These are phyloP conservation scores for Pipistrellus nathusii DNA, from an alignment of 2,797 vertebrate species.

Conservation along the genomic window DNA sequence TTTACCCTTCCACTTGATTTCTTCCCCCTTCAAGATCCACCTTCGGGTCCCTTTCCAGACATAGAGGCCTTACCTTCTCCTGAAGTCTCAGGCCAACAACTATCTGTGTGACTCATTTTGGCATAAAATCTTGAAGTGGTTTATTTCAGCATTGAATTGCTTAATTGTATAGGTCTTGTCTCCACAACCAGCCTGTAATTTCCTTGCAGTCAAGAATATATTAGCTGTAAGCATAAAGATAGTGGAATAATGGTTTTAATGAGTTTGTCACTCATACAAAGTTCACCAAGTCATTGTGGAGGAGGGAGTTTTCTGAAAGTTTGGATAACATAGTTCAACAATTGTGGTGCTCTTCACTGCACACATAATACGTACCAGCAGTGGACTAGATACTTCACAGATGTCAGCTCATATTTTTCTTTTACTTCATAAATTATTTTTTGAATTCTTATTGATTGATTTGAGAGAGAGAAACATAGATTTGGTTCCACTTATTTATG, in stretches of 20 bases:
- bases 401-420: not conserved
- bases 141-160: conserved; percentile 49
- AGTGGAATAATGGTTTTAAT: conserved; percentile 5
- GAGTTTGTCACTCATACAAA: not conserved
- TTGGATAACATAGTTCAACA: not conserved
- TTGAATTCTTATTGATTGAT: not conserved
- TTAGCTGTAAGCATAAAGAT: not conserved
- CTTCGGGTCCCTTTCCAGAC: not conserved
- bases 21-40: not conserved
- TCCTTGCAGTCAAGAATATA: not conserved
- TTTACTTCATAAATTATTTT: not conserved
- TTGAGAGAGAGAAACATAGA: not conserved
- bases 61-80: not conserved
- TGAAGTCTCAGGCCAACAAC: conserved; percentile 13
- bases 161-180: not conserved
- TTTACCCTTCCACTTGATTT: not conserved
- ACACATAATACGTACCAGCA: not conserved
- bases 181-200: not conserved
- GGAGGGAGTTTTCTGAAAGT: not conserved
- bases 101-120: not conserved
- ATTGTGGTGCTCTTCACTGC: not conserved
- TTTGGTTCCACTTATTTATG: not conserved
- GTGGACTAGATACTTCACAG: not conserved
- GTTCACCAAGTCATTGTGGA: not conserved
- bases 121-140: conserved; percentile 12